Percentiles rank a stretch among this genome's conserved stretches.
phyloP scores from a whole-genome alignment of 2,797 vertebrate genomes.

The Phoeniculus purpureus region DNA sequence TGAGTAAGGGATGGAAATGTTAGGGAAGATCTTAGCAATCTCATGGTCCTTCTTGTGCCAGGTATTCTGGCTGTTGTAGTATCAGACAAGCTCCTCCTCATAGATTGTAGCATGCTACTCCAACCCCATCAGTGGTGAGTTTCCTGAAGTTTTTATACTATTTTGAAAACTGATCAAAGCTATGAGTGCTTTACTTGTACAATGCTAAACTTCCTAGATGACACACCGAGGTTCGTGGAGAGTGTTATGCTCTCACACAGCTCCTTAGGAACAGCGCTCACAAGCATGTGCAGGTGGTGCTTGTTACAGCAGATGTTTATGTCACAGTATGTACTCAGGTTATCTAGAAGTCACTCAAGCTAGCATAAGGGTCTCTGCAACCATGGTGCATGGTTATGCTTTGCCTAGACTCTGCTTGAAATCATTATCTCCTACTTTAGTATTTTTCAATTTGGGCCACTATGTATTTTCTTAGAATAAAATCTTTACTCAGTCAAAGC shows the following conservation, averaged over 20 bases:
- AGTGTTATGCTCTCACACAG: accelerated
- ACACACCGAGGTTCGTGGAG: not conserved
- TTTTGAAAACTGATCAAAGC: not conserved
- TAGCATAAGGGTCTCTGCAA: accelerated
- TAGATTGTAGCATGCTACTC: not conserved
- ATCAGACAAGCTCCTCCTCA: accelerated
- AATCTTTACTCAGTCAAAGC: not conserved
- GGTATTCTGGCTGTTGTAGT: not conserved
- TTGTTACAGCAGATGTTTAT: not conserved
- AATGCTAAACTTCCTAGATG: not conserved
- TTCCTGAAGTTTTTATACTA: not conserved
- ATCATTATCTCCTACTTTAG: not conserved
- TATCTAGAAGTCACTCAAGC: not conserved
- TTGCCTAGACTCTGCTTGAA: not conserved
- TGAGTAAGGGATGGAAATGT: not conserved
- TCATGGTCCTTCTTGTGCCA: not conserved
- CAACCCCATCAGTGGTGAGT: not conserved
- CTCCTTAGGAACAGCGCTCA: not conserved
- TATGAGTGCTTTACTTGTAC: too few relatives aligned
- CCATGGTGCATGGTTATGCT: not conserved
- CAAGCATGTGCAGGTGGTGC: accelerated
- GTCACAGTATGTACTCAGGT: not conserved
- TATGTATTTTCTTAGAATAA: not conserved
- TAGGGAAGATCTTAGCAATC: not conserved
- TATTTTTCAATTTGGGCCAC: not conserved